phyloP scores from a whole-genome alignment of 2,797 vertebrate genomes.

The Alexandromys oeconomus region DNA sequence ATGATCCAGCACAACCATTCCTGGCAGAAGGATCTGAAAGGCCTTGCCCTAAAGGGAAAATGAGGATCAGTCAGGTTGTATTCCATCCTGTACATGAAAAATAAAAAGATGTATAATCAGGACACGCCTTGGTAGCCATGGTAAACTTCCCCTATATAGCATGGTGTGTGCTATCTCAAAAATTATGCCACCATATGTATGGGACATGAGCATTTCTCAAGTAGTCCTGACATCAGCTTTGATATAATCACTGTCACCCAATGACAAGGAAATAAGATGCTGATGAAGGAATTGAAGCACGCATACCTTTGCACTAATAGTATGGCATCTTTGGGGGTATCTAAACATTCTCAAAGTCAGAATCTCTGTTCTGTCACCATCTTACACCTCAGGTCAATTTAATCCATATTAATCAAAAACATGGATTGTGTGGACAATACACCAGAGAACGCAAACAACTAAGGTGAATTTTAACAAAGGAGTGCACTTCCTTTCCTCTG shows the following conservation, averaged over 20 bases:
- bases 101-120: neutral
- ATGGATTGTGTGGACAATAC: neutral
- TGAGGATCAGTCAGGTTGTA: constrained; percentile 24
- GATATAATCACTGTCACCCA: constrained; percentile 63
- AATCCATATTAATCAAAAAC: neutral
- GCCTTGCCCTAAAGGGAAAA: neutral
- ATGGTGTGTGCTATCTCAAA: neutral
- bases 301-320: constrained; percentile 45
- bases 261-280: constrained; percentile 61
- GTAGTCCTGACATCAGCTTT: neutral
- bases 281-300: constrained; percentile 43
- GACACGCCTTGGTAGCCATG: neutral
- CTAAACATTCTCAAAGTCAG: neutral
- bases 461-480: constrained; percentile 2
- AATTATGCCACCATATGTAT: neutral
- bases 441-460: neutral
- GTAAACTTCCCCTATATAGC: neutral
- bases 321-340: neutral
- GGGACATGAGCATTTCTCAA: constrained; percentile 32
- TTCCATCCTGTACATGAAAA: neutral
- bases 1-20: neutral
- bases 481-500: neutral
- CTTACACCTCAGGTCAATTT: neutral
- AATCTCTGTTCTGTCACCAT: neutral
- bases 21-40: constrained; percentile 28